phyloP scores from a whole-genome alignment of 2,797 vertebrate species.

The Spinus pinus region DNA sequence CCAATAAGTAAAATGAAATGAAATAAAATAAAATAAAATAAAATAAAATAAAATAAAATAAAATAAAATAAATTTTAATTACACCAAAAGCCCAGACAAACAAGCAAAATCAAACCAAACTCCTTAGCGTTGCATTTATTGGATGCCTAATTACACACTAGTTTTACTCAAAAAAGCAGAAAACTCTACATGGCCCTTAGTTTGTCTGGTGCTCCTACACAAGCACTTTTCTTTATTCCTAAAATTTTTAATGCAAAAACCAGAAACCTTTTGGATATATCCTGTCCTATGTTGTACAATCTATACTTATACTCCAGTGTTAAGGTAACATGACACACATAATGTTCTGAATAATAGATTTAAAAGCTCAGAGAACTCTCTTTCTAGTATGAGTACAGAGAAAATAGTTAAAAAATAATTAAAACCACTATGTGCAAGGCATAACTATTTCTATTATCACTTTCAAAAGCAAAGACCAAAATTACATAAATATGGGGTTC shows the following conservation, averaged over 20 bases:
- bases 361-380: neutral
- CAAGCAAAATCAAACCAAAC: neutral
- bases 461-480: neutral
- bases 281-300: neutral
- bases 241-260: neutral
- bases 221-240: neutral
- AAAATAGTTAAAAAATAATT: neutral
- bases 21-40: neutral
- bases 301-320: neutral
- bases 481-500: neutral
- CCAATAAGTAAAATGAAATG: neutral
- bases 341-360: neutral
- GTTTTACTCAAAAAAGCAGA: neutral
- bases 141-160: neutral
- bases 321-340: neutral
- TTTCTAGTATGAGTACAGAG: neutral
- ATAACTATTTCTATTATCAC: neutral
- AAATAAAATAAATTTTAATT: neutral
- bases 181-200: neutral
- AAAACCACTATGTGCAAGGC: neutral
- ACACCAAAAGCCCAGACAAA: neutral
- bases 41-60: neutral
- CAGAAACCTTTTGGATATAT: neutral
- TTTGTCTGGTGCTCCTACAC: neutral
- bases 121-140: neutral